A percentile compares a stretch with the other conserved stretches of the same genome.
Conservation (phyloP, 2,888 invertebrate species). For the Luffia ferchaultella region DNA sequence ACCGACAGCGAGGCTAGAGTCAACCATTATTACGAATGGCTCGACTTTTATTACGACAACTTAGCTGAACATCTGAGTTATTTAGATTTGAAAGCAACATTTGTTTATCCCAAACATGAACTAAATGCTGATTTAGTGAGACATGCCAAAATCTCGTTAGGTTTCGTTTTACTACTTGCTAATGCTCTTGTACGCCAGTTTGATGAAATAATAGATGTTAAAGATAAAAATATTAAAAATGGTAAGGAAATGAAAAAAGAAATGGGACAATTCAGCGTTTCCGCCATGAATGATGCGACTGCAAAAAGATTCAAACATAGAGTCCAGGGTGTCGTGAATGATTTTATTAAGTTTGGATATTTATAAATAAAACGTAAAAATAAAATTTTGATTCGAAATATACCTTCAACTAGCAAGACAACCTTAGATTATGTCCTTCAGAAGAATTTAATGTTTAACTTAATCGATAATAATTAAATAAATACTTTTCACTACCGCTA, state of each 20-base stretch:
- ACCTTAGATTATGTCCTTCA: not conserved
- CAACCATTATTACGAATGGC: not conserved
- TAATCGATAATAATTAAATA: not conserved
- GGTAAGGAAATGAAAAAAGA: not conserved
- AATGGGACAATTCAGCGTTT: not conserved
- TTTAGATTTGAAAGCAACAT: not conserved
- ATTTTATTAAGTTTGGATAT: not conserved
- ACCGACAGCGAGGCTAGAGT: not conserved
- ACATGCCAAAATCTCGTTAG: not conserved
- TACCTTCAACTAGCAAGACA: not conserved
- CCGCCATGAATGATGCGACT: not conserved
- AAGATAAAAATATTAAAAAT: not conserved
- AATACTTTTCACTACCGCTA: not conserved
- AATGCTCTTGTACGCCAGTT: not conserved
- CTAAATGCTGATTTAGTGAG: not conserved
- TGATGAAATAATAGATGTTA: not conserved
- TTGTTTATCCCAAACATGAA: not conserved
- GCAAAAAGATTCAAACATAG: not conserved
- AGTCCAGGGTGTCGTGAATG: not conserved
- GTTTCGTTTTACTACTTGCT: not conserved
- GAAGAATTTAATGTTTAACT: not conserved
- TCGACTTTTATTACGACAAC: not conserved
- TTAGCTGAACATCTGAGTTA: not conserved
- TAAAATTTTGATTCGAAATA: not conserved
- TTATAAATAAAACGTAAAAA: not conserved